Conservation (phyloP, 1,140 invertebrate genomes). For the Drosophila prosaltans region DNA sequence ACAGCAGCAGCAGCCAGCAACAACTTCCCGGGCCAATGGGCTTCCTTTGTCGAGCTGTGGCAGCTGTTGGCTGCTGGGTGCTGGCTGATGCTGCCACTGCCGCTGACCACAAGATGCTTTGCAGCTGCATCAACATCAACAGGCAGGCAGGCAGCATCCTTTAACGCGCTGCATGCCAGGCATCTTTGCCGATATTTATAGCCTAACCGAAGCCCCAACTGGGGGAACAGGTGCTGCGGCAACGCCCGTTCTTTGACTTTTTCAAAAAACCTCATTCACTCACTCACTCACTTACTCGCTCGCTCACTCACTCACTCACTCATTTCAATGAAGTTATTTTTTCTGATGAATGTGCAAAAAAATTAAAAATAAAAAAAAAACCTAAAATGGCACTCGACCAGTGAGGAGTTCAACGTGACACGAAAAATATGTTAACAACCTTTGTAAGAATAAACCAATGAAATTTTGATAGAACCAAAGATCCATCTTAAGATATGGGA, state of each 20-base stretch:
- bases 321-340: constrained; percentile 56
- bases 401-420: background rate
- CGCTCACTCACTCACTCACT: constrained; percentile 2
- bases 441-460: too few species aligned
- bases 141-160: constrained; percentile 57
- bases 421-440: background rate
- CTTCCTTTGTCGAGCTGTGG: constrained; percentile 52
- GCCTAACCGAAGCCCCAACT: constrained; percentile 45
- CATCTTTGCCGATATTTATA: constrained; percentile 80
- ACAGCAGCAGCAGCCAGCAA: constrained; percentile 7
- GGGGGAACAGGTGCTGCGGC: constrained; percentile 69
- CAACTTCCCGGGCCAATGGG: constrained; percentile 72
- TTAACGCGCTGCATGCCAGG: constrained; percentile 75
- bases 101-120: constrained; percentile 57
- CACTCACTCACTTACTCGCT: background rate
- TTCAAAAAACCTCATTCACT: background rate
- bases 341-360: constrained; percentile 54
- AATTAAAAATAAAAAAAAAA: too few species aligned
- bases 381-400: constrained; percentile 14
- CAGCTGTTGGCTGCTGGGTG: constrained; percentile 15
- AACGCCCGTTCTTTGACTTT: constrained; percentile 50
- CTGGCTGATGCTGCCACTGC: background rate
- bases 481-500: too few species aligned
- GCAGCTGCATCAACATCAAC: constrained; percentile 50
- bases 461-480: too few species aligned